Conservation (phyloP, 2,888 invertebrate genomes). For the Pyrgus malvae region DNA sequence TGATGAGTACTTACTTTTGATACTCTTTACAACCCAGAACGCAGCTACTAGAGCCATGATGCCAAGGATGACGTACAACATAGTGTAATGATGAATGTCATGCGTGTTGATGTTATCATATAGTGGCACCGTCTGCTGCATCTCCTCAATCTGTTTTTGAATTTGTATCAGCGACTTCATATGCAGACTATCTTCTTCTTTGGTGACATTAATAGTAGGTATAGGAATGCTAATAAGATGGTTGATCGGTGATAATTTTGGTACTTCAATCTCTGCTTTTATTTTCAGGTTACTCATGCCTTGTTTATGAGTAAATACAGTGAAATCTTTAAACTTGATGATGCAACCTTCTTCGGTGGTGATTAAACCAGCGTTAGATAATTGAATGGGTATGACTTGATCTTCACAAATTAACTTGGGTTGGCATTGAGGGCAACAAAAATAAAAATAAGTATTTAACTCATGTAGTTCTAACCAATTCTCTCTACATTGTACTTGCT, state of each 20-base stretch:
- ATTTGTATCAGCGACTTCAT: not conserved
- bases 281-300: not conserved
- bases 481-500: constrained; percentile 2
- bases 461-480: not conserved
- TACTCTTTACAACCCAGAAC: not conserved
- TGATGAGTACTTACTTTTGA: not conserved
- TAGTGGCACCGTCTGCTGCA: constrained; percentile 2
- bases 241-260: constrained; percentile 1
- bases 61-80: not conserved
- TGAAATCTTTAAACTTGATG: not conserved
- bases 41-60: not conserved
- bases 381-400: not conserved
- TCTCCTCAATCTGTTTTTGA: not conserved
- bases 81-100: constrained; percentile 6
- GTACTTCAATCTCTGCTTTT: not conserved
- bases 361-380: not conserved
- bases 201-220: not conserved
- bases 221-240: constrained; percentile 1
- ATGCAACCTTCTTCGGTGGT: not conserved
- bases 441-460: not conserved
- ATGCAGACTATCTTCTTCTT: not conserved
- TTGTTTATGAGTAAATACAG: not conserved
- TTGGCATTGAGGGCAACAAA: not conserved
- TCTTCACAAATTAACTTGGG: not conserved
- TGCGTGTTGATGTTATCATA: constrained; percentile 5